phyloP scores from a whole-genome alignment of 2,797 vertebrate species.

The Decapterus maruadsi region DNA sequence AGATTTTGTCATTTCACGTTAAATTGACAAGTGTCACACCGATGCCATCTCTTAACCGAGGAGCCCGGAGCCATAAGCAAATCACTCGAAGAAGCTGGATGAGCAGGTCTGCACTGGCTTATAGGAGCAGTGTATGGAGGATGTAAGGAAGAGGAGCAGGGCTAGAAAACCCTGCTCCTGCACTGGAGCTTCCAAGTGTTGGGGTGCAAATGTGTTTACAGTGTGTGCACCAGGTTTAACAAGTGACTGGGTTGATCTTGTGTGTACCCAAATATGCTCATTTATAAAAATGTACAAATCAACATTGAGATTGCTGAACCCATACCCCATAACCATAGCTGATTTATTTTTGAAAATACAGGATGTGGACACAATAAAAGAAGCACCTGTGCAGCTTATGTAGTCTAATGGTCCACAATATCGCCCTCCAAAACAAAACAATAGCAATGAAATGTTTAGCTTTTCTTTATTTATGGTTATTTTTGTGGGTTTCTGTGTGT shows the following conservation, averaged over 20 bases:
- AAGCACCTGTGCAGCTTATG: neutral
- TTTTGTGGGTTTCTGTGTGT: neutral
- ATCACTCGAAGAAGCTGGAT: slow-evolving; percentile 40
- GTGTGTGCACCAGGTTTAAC: slow-evolving; percentile 83
- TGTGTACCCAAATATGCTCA: slow-evolving; percentile 55
- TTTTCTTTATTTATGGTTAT: neutral
- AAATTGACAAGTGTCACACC: slow-evolving; percentile 63
- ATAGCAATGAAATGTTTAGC: neutral
- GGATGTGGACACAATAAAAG: slow-evolving; percentile 13
- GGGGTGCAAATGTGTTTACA: slow-evolving; percentile 86
- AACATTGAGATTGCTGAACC: slow-evolving; percentile 7
- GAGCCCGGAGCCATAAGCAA: slow-evolving; percentile 35
- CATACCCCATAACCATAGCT: slow-evolving; percentile 10
- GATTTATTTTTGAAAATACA: slow-evolving; percentile 5
- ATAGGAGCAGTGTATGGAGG: slow-evolving; percentile 34
- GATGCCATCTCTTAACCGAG: slow-evolving; percentile 44
- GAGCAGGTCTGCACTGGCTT: slow-evolving; percentile 51
- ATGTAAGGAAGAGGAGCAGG: slow-evolving; percentile 64
- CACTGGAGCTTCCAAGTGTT: slow-evolving; percentile 82
- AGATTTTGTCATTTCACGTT: slow-evolving; percentile 61
- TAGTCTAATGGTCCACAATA: no score
- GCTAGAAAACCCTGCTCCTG: slow-evolving; percentile 78
- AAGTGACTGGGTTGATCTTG: slow-evolving; percentile 79
- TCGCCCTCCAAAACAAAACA: neutral
- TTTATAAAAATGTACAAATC: slow-evolving; percentile 39